Evolutionary conservation across 2,888 invertebrate species (phyloP), one percentile per base, ranked within the genome.

Genomic region (Nowickia ferox): DNA sequence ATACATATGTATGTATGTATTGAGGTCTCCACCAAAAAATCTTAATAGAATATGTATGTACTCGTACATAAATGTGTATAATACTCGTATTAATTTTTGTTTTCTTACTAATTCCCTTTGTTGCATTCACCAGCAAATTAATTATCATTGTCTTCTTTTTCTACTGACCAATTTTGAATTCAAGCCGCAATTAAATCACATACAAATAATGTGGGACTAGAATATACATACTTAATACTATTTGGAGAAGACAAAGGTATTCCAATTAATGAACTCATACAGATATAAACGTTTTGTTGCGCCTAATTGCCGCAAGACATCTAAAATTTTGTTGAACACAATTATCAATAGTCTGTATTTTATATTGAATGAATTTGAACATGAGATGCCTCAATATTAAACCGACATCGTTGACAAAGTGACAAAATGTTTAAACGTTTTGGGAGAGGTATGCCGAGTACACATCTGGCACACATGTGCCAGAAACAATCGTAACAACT

Each of bases 341-440:
- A 71, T 57, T 57, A 57, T 71, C 71, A 46, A 57, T 71, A 46
- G n/a, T 8, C 46, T 9, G 66, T 17, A 55, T 22, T 72, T 72
- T 48, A 42, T 63, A 42, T 63, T 75, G 74, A 75, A 51, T 75
- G 61, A 42, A 75, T 63, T 42, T 10, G 42, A 44, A 65, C 74
- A 75, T 22, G 42, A 75, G 74, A 75, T 75, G 63, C 51, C 42
- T 19, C 15, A 75, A 15, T 42, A 61, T 51, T 42, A 74, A 51
- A 74, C n/a, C 74, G n/a, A 65, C 17, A 72, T 46, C 44, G 51
- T 53, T 61, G 17, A n/a, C 22, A 42, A 51, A 6, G 30, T 44
- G 53, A 44, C 75, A 65, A 65, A 68, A 51, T 78, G 53, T 51
- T 69, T 9, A 69, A 78, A 69, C 40, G 15, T 63, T 68, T 46